Evolutionary conservation across 2,113 vertebrate genomes (phyloP).

Genomic region (Falcunculus frontatus): DNA sequence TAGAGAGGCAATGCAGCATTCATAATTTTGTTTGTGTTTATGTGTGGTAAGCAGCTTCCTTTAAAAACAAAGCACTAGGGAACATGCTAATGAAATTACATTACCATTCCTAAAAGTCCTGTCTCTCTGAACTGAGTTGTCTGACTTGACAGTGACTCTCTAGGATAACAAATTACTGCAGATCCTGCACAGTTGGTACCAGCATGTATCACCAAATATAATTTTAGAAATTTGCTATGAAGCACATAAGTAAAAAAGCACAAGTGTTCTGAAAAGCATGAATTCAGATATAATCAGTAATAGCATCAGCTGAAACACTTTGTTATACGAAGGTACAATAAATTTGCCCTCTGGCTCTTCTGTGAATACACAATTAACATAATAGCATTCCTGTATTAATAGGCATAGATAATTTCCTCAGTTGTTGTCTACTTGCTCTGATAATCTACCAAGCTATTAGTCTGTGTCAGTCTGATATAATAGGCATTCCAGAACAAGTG

Average conservation of each 20-base stretch:
- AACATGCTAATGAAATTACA: not conserved
- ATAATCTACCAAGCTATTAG: not conserved
- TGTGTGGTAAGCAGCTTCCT: not conserved
- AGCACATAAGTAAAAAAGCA: not conserved
- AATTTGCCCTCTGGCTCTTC: not conserved
- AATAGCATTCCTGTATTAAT: not conserved
- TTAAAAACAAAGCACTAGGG: not conserved
- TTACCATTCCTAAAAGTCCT: not conserved
- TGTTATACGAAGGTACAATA: not conserved
- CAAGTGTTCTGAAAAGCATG: not conserved
- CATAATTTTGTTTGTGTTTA: not conserved
- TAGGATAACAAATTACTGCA: not conserved
- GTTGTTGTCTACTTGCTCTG: not conserved
- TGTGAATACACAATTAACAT: not conserved
- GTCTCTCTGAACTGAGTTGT: not conserved
- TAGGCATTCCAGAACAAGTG: not conserved
- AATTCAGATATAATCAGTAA: not conserved
- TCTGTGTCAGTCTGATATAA: not conserved
- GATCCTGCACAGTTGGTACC: not conserved
- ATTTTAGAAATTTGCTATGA: not conserved
- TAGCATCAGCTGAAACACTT: not conserved
- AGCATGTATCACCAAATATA: not conserved
- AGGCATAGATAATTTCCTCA: not conserved
- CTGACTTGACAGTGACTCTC: not conserved
- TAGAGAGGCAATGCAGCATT: not conserved